Percentiles rank a stretch among this genome's conserved stretches.
Conservation (phyloP, 2,888 invertebrate genomes). For the Parnassius smintheus region DNA sequence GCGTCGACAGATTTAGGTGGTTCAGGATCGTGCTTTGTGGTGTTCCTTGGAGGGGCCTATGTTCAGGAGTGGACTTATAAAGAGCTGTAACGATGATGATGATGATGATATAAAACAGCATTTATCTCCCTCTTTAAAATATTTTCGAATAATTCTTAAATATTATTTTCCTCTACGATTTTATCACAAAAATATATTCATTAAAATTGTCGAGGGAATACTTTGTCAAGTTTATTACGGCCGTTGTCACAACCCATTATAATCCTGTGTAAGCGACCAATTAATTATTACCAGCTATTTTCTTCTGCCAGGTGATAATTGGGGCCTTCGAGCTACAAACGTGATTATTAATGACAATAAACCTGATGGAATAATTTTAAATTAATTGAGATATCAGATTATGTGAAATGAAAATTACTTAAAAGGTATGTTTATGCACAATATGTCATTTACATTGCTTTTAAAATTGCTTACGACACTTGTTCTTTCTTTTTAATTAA, state of each 20-base stretch:
- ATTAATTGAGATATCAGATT: constrained; percentile 20
- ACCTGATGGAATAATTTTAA: constrained; percentile 17
- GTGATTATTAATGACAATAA: constrained; percentile 17
- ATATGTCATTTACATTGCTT: not conserved
- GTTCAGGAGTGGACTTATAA: too few species aligned
- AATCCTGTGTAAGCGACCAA: constrained; percentile 11
- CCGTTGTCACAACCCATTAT: constrained; percentile 20
- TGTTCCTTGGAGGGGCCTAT: too few species aligned
- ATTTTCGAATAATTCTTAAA: not conserved
- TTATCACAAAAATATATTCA: not conserved
- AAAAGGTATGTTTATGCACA: not conserved
- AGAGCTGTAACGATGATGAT: too few species aligned
- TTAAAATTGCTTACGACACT: not conserved
- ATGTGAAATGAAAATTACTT: constrained; percentile 16
- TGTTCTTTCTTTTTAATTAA: too few species aligned
- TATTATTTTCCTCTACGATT: not conserved
- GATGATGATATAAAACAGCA: too few species aligned
- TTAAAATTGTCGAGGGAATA: not conserved
- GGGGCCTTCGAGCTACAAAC: constrained; percentile 11
- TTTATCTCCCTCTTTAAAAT: too few species aligned
- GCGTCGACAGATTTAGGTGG: too few species aligned
- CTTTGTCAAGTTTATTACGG: constrained; percentile 14
- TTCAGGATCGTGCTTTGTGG: too few species aligned
- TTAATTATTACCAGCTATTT: constrained; percentile 17
- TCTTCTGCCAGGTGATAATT: constrained; percentile 23